These are phyloP conservation scores for Vanessa tameamea DNA, from an alignment of 1,140 invertebrate genomes.

Conservation along the genomic window DNA sequence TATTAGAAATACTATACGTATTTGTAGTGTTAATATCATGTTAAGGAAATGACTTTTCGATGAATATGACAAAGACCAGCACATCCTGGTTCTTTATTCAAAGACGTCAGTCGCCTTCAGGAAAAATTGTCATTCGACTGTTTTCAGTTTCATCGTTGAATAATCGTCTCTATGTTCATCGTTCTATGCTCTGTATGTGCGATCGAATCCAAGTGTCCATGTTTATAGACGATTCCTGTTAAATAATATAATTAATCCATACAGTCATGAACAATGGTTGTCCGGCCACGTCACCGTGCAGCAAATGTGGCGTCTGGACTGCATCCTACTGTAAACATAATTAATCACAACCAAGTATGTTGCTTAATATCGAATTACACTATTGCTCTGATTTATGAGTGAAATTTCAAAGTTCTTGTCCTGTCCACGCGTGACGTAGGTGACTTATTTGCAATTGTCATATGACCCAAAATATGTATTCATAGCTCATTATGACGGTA, in stretches of 20 bases:
- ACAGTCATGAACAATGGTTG: constrained; percentile 43
- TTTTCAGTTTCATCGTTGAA: neutral
- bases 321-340: constrained; percentile 46
- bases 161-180: constrained; percentile 11
- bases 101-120: constrained; percentile 24
- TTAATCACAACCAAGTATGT: constrained; percentile 36
- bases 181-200: constrained; percentile 15
- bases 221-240: constrained; percentile 36
- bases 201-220: neutral
- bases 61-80: constrained; percentile 34
- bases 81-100: constrained; percentile 34
- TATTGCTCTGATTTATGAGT: constrained; percentile 31
- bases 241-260: constrained; percentile 44
- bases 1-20: neutral
- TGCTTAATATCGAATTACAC: constrained; percentile 32
- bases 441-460: constrained; percentile 9
- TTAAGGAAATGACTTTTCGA: constrained; percentile 30
- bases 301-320: constrained; percentile 42
- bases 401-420: constrained; percentile 30
- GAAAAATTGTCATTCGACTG: constrained; percentile 22
- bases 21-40: neutral
- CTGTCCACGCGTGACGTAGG: constrained; percentile 17
- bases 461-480: neutral
- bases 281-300: constrained; percentile 41
- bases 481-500: neutral